These are phyloP conservation scores for Acanthopagrus latus DNA, from an alignment of 2,797 vertebrate species.

Conservation along the genomic window DNA sequence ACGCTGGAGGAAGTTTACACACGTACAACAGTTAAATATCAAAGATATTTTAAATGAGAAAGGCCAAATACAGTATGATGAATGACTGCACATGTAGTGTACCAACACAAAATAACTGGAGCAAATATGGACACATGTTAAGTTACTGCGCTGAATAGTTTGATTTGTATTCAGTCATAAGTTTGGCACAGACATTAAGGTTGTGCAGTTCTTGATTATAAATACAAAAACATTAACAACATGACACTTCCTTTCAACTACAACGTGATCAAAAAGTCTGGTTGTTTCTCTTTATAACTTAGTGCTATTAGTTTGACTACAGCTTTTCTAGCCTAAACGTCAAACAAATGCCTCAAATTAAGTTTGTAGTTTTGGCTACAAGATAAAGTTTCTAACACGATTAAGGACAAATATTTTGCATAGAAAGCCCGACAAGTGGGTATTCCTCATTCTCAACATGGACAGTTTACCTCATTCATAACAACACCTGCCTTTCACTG, in stretches of 20 bases:
- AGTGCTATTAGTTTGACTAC: background rate
- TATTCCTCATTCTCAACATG: background rate
- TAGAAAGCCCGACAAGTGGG: background rate
- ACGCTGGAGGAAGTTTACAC: constrained; percentile 27
- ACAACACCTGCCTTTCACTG: constrained; percentile 9
- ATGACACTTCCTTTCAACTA: constrained; percentile 13
- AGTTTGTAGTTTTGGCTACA: constrained; percentile 19
- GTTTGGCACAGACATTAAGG: constrained; percentile 47
- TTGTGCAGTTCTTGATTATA: constrained; percentile 28
- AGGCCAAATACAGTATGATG: constrained; percentile 12
- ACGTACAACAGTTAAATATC: constrained; percentile 27
- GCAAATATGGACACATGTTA: constrained; percentile 17
- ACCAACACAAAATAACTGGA: constrained; percentile 16
- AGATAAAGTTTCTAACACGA: constrained; percentile 22
- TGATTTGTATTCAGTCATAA: constrained; percentile 38
- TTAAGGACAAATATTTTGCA: constrained; percentile 4
- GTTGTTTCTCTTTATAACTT: background rate
- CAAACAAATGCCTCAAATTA: background rate
- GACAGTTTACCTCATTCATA: constrained; percentile 13
- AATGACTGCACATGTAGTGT: constrained; percentile 42
- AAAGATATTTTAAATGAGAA: constrained; percentile 12
- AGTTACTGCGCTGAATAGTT: constrained; percentile 6
- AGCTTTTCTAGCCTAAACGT: constrained; percentile 3
- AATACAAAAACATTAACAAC: constrained; percentile 42
- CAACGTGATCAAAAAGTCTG: background rate